phyloP scores from a whole-genome alignment of 1,140 invertebrate genomes.

The Mizuhopecten yessoensis region DNA sequence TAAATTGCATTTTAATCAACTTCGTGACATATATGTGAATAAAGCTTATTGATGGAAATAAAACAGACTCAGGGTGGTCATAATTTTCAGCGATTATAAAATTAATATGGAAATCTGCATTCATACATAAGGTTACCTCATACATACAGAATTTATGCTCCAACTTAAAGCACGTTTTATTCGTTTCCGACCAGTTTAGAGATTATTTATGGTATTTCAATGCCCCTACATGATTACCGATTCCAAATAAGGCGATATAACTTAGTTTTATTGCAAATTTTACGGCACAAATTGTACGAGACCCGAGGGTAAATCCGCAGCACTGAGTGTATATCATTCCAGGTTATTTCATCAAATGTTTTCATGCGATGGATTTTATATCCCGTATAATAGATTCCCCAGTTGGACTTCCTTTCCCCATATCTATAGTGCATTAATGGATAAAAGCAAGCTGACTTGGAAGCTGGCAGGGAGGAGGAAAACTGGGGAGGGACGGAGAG shows the following conservation, averaged over 20 bases:
- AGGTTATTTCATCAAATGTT: background rate
- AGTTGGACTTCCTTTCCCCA: background rate
- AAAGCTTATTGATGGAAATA: background rate
- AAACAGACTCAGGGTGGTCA: background rate
- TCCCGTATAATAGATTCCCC: background rate
- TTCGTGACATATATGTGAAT: slow-evolving; percentile 11
- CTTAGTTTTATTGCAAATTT: background rate
- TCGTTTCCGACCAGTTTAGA: background rate
- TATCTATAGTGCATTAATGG: background rate
- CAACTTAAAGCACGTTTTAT: background rate
- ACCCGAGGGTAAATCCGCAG: background rate
- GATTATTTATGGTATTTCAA: background rate
- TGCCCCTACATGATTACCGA: background rate
- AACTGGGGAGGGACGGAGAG: background rate
- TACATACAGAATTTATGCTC: slow-evolving; percentile 9
- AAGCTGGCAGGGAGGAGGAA: background rate
- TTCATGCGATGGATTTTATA: background rate
- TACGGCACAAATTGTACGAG: background rate
- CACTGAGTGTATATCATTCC: background rate
- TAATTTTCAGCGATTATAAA: background rate
- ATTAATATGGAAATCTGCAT: background rate
- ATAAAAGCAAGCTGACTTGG: background rate
- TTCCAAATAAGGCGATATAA: background rate
- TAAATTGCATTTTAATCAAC: background rate
- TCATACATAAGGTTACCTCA: background rate